A percentile compares a stretch with the other conserved stretches of the same genome.
These are phyloP conservation scores for Amblyjoppa proteus DNA, from an alignment of 2,888 invertebrate genomes.

Conservation along the genomic window DNA sequence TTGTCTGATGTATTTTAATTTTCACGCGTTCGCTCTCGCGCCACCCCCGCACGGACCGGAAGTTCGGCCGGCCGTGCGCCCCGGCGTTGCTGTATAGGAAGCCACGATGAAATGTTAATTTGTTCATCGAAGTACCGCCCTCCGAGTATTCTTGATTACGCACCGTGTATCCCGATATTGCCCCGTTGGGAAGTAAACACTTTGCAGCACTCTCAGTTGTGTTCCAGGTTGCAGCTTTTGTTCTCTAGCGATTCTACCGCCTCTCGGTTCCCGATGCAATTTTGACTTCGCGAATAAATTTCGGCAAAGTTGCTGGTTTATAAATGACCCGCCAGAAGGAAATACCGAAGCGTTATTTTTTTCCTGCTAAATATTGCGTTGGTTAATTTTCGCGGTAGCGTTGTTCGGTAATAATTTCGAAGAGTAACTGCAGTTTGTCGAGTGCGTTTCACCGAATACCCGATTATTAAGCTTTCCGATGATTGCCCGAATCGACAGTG, in stretches of 20 bases:
- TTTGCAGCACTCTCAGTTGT: slow-evolving; percentile 1
- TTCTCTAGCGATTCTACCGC: not conserved
- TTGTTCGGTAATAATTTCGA: not conserved
- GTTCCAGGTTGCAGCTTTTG: not conserved
- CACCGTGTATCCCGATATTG: slow-evolving; percentile 36
- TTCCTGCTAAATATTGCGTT: not conserved
- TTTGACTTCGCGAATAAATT: not conserved
- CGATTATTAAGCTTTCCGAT: slow-evolving; percentile 16
- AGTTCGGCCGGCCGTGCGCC: not conserved
- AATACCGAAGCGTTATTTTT: not conserved
- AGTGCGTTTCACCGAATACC: not conserved
- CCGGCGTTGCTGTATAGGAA: slow-evolving; percentile 24
- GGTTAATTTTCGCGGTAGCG: not conserved
- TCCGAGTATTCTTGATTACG: slow-evolving; percentile 55
- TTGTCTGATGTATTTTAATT: slow-evolving; percentile 49
- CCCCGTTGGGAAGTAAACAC: slow-evolving; percentile 48
- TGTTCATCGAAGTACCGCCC: slow-evolving; percentile 48
- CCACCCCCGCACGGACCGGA: not conserved
- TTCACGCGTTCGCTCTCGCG: slow-evolving; percentile 29
- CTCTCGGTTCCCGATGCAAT: not conserved
- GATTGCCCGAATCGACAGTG: slow-evolving; percentile 43
- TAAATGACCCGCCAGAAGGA: not conserved
- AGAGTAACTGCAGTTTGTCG: not conserved
- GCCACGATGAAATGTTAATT: slow-evolving; percentile 63
- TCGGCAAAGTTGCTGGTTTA: not conserved